Conservation (phyloP, 2,113 vertebrate species). For the Myrmecophaga tridactyla region DNA sequence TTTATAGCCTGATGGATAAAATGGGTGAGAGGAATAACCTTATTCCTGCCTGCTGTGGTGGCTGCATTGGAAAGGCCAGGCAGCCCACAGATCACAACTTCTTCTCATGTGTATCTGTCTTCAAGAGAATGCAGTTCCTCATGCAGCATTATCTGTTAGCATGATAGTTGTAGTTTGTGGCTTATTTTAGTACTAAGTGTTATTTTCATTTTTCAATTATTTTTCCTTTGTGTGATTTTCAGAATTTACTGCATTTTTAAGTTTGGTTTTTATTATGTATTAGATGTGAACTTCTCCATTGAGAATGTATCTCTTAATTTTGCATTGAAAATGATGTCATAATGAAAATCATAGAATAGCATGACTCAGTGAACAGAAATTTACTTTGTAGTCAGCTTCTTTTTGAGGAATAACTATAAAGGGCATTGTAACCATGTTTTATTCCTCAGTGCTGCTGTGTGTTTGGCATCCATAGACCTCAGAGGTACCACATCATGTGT, state of each 20-base stretch:
- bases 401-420: not conserved
- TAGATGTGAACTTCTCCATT: not conserved
- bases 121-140: not conserved
- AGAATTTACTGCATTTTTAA: not conserved
- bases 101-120: not conserved
- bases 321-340: slow-evolving; percentile 21
- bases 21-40: not conserved
- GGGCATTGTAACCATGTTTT: not conserved
- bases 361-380: slow-evolving; percentile 55
- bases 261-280: slow-evolving; percentile 10
- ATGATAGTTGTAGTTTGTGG: not conserved
- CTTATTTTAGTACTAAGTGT: not conserved
- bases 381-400: slow-evolving; percentile 2
- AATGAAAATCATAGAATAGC: not conserved
- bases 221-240: not conserved
- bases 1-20: not conserved
- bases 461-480: too few relatives aligned
- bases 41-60: not conserved
- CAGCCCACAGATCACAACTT: not conserved
- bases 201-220: not conserved
- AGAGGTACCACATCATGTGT: too few relatives aligned
- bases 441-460: too few relatives aligned
- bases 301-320: not conserved
- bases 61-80: not conserved
- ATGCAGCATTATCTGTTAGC: not conserved